phyloP scores from a whole-genome alignment of 2,797 vertebrate species.

The Manis javanica region DNA sequence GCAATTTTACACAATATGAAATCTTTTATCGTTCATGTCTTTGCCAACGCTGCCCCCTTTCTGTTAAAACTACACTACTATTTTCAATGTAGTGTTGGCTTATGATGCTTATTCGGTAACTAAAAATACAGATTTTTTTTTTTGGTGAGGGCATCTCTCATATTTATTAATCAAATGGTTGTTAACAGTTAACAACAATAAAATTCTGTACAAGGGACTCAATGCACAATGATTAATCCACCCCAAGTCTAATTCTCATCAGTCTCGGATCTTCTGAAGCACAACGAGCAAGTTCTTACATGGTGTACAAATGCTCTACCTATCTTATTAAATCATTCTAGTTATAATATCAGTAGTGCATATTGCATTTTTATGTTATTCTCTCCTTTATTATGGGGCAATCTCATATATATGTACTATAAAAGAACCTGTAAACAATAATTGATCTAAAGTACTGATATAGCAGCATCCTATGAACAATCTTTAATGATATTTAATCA shows the following conservation, averaged over 20 bases:
- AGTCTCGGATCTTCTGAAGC: no score
- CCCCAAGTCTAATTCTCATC: no score
- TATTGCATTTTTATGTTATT: not conserved
- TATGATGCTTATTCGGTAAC: conserved; percentile 5
- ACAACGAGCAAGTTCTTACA: no score
- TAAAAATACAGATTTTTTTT: not conserved
- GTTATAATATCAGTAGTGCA: not conserved
- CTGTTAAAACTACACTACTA: conserved; percentile 33
- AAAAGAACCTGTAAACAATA: not conserved
- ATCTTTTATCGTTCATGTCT: not conserved
- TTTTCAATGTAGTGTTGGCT: not conserved
- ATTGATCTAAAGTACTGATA: not conserved
- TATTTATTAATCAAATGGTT: no score
- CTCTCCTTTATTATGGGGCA: not conserved
- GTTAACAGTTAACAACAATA: no score
- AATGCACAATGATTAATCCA: no score
- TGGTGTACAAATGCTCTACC: not conserved
- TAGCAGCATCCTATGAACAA: not conserved
- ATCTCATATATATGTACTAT: not conserved
- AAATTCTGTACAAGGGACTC: no score
- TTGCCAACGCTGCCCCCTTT: conserved; percentile 35
- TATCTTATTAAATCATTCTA: not conserved
- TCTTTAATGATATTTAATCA: not conserved
- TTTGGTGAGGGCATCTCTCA: no score
- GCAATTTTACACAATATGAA: not conserved